These are phyloP conservation scores for Drosophila mauritiana DNA, from an alignment of 1,140 invertebrate genomes.

Conservation along the genomic window DNA sequence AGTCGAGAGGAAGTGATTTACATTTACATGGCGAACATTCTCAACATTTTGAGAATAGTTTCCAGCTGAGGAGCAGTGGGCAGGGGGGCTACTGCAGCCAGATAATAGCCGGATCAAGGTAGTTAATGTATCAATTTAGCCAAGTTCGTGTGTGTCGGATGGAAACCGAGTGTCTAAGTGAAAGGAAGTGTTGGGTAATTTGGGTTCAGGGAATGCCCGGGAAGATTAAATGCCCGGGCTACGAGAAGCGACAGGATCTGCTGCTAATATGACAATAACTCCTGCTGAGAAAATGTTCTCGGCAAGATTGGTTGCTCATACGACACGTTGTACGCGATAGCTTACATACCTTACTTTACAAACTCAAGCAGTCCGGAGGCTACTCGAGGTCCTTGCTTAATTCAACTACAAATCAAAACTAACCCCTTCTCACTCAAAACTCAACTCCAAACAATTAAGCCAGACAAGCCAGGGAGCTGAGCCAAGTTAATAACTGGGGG, in stretches of 20 bases:
- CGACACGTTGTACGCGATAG: background rate
- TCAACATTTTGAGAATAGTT: constrained; percentile 78
- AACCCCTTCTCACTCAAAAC: background rate
- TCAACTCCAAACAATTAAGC: constrained; percentile 27
- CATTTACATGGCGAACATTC: constrained; percentile 75
- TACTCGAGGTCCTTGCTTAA: constrained; percentile 13
- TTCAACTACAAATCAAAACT: constrained; percentile 29
- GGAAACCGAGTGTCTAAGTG: constrained; percentile 46
- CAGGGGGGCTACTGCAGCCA: constrained; percentile 13
- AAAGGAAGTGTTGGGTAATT: constrained; percentile 60
- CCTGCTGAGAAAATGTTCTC: background rate
- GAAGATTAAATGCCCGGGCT: constrained; percentile 35
- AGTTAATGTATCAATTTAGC: constrained; percentile 79
- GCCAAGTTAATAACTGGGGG: constrained; percentile 33
- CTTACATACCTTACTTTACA: background rate
- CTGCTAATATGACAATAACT: constrained; percentile 26
- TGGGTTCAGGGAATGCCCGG: constrained; percentile 21
- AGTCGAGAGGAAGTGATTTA: constrained; percentile 73
- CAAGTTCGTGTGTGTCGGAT: constrained; percentile 17
- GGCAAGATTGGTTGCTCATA: constrained; percentile 13
- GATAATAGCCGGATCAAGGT: constrained; percentile 80
- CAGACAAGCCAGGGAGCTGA: constrained; percentile 21
- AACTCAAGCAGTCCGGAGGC: constrained; percentile 4
- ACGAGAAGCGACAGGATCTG: constrained; percentile 11
- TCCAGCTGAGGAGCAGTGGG: constrained; percentile 8